Base-by-base conservation (phyloP, 2,113 vertebrate species). In the Romanogobio albipinnatus region DNA sequence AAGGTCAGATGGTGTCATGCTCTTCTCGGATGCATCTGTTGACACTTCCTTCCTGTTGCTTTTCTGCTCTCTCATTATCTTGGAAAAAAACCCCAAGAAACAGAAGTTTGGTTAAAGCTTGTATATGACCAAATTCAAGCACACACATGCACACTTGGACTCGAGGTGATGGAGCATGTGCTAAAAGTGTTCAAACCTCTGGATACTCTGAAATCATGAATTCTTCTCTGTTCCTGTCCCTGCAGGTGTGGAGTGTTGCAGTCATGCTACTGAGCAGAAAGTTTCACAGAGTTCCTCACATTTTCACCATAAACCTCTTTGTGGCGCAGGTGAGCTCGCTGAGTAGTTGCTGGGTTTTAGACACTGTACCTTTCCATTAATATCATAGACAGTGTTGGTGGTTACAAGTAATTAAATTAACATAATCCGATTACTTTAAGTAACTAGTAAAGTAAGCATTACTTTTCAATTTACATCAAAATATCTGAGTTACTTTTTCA, bases 251-350 rank as follows among this genome's bases (percentile, higher is more conserved):
- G 97, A 97, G 97, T 84, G 93, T 98, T 84, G 90, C 87, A 59
- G 93, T 99, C 85, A 94, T 98, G 92, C 87, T 99, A 88, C 89
- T 99, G 87, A 98, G 96, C 92, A 98, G 98, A 90, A 99, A 98
- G 87, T 95, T 95, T 85, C 96, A 95, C 87, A 94, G 95, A 71
- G 92, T 98, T 88, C 98, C 98, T 87, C 97, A 99, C 87, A 92
- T 96, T 91, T 96, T 99, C 86, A 96, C 97, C 36, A 92, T 95
- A 51, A 97, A 99, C 89, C 94, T 99, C 62, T 95, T 99, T 81
- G 90, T 96, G 85, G 97, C 98, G 64, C 98, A 99, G 96, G 98
- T 98, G 84, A 95, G 94, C 47, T 33, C 15, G 17, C 29, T 24
- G 1, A 64, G 39, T 11, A 62, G 24, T 26, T 62, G 3, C 33